These are phyloP conservation scores for Zaprionus kolodkinae DNA, from an alignment of 1,140 invertebrate genomes.

Conservation along the genomic window DNA sequence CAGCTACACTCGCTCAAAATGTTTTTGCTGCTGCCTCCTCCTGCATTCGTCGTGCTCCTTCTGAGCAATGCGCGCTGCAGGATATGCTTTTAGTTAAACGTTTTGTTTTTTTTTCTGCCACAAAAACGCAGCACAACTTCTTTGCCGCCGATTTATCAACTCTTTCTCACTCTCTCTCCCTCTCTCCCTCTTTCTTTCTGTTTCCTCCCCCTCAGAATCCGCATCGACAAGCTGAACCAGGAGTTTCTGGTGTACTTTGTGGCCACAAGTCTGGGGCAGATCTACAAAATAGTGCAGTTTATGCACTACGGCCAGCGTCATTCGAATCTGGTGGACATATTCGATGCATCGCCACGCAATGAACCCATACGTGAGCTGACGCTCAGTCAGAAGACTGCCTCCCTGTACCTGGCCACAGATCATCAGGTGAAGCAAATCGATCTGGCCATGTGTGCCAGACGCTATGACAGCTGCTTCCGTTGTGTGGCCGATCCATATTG, in stretches of 20 bases:
- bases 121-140: not conserved
- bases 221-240: conserved; percentile 85
- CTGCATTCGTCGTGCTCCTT: conserved; percentile 66
- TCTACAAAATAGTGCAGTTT: conserved; percentile 93
- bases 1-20: conserved; percentile 44
- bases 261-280: conserved; percentile 90
- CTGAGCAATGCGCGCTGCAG: conserved; percentile 73
- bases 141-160: conserved; percentile 12
- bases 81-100: conserved; percentile 78
- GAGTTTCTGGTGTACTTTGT: conserved; percentile 92
- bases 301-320: conserved; percentile 86
- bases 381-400: conserved; percentile 89
- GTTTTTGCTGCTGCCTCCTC: conserved; percentile 29
- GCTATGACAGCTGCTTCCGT: conserved; percentile 91
- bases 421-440: conserved; percentile 90
- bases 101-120: conserved; percentile 42
- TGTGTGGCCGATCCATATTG: conserved; percentile 93
- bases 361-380: conserved; percentile 91
- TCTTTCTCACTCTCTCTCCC: too few species aligned
- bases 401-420: conserved; percentile 91
- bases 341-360: conserved; percentile 88
- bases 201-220: conserved; percentile 60
- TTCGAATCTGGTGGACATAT: conserved; percentile 90
- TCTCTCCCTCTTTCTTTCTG: not conserved
- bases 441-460: conserved; percentile 89